These are phyloP conservation scores for Andrena cerasifolii DNA, from an alignment of 1,140 invertebrate species.

Conservation along the genomic window DNA sequence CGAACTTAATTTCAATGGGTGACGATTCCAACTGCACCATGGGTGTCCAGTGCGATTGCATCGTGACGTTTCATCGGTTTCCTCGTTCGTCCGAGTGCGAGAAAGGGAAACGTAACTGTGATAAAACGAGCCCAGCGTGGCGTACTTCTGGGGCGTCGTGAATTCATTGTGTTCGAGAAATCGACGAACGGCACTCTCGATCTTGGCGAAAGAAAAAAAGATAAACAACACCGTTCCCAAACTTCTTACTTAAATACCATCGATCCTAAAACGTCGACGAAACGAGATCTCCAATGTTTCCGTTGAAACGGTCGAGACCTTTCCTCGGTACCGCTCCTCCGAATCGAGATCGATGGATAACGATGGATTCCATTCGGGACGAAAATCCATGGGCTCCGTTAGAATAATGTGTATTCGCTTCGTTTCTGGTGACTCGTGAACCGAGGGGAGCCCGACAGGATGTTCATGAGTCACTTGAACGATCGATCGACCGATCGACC, in stretches of 20 bases:
- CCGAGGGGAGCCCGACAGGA: too few species aligned
- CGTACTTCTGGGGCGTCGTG: neutral
- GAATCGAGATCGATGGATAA: slow-evolving; percentile 35
- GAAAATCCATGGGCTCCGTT: neutral
- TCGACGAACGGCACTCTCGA: neutral
- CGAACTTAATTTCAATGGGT: neutral
- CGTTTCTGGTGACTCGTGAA: neutral
- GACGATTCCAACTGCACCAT: neutral
- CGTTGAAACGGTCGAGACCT: neutral
- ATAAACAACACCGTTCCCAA: neutral
- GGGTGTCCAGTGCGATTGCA: neutral
- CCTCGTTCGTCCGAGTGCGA: slow-evolving; percentile 4
- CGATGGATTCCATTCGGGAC: neutral
- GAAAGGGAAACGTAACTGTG: slow-evolving; percentile 22
- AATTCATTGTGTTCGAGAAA: neutral
- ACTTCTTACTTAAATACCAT: neutral
- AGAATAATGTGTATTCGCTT: neutral
- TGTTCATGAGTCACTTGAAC: neutral
- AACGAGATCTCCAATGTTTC: slow-evolving; percentile 22
- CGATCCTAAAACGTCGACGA: neutral
- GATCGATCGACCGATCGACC: neutral
- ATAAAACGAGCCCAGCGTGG: slow-evolving; percentile 12
- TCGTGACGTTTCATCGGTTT: slow-evolving; percentile 42
- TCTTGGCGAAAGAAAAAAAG: neutral
- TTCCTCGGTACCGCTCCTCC: neutral